Evolutionary conservation across 2,113 vertebrate genomes (phyloP).

Genomic region (Mungos mungo): DNA sequence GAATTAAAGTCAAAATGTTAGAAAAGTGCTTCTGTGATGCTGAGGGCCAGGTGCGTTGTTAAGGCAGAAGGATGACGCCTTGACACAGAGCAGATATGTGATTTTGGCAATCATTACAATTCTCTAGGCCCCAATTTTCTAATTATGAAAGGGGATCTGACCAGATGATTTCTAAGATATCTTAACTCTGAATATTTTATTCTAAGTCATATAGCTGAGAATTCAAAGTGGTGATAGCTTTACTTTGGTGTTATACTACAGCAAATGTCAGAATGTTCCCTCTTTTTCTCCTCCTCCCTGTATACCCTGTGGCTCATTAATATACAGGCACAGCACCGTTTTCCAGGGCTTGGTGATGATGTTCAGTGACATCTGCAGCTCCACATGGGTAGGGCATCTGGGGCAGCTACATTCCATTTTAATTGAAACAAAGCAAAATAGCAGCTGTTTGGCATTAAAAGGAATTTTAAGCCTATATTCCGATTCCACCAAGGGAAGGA

Average conservation of each 20-base stretch:
- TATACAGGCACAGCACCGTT: not conserved
- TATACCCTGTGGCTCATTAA: not conserved
- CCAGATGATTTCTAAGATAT: not conserved
- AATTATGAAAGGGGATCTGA: not conserved
- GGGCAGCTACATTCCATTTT: slow-evolving; percentile 62
- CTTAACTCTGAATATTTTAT: slow-evolving; percentile 43
- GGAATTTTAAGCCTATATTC: slow-evolving; percentile 53
- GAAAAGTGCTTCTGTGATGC: not conserved
- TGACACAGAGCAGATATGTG: not conserved
- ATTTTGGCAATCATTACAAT: not conserved
- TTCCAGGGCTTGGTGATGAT: not conserved
- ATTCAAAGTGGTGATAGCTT: not conserved
- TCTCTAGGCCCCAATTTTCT: not conserved
- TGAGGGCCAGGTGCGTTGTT: not conserved
- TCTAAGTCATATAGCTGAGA: not conserved
- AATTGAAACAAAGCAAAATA: slow-evolving; percentile 67
- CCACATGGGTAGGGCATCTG: slow-evolving; percentile 7
- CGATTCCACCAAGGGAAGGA: slow-evolving; percentile 45
- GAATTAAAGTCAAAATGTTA: not conserved
- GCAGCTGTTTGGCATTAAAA: slow-evolving; percentile 67
- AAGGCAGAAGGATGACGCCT: not conserved
- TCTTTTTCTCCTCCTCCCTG: not conserved
- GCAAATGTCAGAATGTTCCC: not conserved
- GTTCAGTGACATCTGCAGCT: slow-evolving; percentile 23
- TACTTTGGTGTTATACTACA: not conserved